Percentiles rank a stretch among this genome's conserved stretches.
These are phyloP conservation scores for Gallinago paraguaiae DNA, from an alignment of 2,113 vertebrate species.

Conservation along the genomic window DNA sequence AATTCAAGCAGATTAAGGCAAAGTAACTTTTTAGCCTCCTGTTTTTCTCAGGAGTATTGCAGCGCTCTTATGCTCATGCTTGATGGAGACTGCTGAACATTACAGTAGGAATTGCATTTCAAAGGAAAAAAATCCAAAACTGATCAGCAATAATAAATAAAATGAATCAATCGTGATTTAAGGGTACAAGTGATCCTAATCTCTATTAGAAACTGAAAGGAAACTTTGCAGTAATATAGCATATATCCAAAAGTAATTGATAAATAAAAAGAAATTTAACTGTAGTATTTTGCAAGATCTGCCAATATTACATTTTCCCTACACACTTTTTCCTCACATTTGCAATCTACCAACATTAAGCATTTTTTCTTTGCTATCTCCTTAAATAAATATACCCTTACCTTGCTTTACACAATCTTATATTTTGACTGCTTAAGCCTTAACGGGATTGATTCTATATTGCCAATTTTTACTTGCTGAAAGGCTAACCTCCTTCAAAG, in stretches of 20 bases:
- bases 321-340: not conserved
- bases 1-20: not conserved
- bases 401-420: not conserved
- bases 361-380: not conserved
- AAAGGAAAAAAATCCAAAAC: not conserved
- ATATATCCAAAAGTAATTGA: not conserved
- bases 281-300: not conserved
- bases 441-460: not conserved
- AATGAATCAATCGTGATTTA: not conserved
- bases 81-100: not conserved
- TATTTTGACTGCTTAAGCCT: not conserved
- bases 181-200: not conserved
- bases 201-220: not conserved
- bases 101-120: not conserved
- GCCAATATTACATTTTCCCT: not conserved
- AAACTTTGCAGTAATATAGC: not conserved
- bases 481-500: not conserved
- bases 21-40: not conserved
- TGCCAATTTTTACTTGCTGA: not conserved
- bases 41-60: not conserved
- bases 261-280: not conserved
- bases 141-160: not conserved
- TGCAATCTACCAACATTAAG: not conserved
- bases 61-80: not conserved
- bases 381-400: not conserved